These are phyloP conservation scores for Mellivora capensis DNA, from an alignment of 2,113 vertebrate species.

Conservation along the genomic window DNA sequence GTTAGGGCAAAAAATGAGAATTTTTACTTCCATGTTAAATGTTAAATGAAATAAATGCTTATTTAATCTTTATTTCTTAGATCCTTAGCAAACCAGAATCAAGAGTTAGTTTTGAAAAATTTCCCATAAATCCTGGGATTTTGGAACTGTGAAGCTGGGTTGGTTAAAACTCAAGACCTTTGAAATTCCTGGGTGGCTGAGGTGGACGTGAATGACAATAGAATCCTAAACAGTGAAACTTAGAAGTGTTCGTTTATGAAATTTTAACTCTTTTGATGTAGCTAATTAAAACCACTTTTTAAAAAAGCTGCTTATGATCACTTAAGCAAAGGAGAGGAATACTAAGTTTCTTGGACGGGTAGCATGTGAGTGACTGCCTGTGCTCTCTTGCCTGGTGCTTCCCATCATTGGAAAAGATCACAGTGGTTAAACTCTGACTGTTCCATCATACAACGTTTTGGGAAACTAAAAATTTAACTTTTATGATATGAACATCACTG, in stretches of 20 bases:
- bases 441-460: neutral
- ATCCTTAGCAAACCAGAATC: conserved; percentile 64
- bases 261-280: neutral
- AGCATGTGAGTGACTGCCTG: neutral
- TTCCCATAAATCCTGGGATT: conserved; percentile 73
- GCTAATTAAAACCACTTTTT: neutral
- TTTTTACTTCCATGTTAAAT: conserved; percentile 59
- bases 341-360: neutral
- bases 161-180: neutral
- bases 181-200: neutral
- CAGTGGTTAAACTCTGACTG: neutral
- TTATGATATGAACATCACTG: neutral
- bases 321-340: neutral
- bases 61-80: conserved; percentile 47
- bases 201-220: neutral
- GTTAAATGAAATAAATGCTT: conserved; percentile 65
- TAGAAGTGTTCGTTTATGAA: neutral
- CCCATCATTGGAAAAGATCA: neutral
- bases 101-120: conserved; percentile 59
- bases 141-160: conserved; percentile 74
- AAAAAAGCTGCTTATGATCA: neutral
- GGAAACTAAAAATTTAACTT: neutral
- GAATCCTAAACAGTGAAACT: neutral
- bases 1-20: conserved; percentile 74
- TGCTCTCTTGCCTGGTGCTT: neutral